phyloP scores from a whole-genome alignment of 2,797 vertebrate genomes.

The Acanthis flammea region DNA sequence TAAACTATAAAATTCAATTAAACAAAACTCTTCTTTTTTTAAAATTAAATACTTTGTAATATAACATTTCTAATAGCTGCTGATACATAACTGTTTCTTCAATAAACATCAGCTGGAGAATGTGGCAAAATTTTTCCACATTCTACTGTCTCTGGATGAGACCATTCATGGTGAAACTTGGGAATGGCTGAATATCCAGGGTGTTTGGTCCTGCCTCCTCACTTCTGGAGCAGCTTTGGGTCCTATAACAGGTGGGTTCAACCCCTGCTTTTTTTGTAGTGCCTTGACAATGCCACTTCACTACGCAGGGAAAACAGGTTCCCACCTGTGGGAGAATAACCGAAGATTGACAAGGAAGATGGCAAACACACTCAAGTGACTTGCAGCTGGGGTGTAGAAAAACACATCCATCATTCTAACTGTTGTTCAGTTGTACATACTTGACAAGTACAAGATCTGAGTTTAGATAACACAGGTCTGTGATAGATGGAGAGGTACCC shows the following conservation, averaged over 20 bases:
- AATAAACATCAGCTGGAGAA: neutral
- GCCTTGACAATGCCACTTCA: neutral
- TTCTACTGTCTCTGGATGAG: neutral
- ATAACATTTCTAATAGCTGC: neutral
- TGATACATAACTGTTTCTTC: neutral
- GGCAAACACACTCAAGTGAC: neutral
- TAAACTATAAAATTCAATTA: slow-evolving; percentile 26
- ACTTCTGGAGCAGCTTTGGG: neutral
- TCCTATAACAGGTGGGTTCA: neutral
- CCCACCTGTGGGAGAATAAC: neutral
- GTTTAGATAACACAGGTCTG: neutral
- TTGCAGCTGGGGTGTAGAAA: neutral
- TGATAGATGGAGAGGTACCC: neutral
- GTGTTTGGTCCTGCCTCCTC: neutral
- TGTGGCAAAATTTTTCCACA: neutral
- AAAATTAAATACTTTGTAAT: neutral
- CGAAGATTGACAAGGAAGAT: neutral
- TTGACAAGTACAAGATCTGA: neutral
- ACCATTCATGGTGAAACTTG: neutral
- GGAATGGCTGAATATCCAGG: neutral
- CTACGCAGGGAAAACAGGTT: neutral
- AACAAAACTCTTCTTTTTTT: neutral
- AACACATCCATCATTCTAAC: neutral
- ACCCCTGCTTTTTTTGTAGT: neutral
- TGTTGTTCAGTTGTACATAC: neutral